Conservation (phyloP, 2,113 vertebrate genomes). For the Setophaga coronata region DNA sequence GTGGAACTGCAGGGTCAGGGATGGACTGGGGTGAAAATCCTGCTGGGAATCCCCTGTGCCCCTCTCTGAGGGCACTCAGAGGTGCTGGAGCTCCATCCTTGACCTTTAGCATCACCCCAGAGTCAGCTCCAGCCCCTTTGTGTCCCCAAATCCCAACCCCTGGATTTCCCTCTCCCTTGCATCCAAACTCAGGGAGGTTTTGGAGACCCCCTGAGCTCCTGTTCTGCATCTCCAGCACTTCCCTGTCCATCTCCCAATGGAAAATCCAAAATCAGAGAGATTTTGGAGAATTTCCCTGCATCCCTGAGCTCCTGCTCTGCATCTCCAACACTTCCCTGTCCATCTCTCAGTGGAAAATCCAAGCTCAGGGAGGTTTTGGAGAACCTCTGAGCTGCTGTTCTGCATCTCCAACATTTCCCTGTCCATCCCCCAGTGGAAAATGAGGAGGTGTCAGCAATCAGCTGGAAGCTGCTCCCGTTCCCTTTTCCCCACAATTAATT, state of each 20-base stretch:
- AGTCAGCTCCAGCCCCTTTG: neutral
- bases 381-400: too few relatives aligned
- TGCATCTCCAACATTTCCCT: too few relatives aligned
- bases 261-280: too few relatives aligned
- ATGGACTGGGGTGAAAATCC: accelerated
- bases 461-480: neutral
- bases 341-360: too few relatives aligned
- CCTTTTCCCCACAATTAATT: neutral
- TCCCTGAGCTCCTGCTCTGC: too few relatives aligned
- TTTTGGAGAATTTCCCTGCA: too few relatives aligned
- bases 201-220: neutral
- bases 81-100: neutral
- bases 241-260: too few relatives aligned
- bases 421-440: neutral
- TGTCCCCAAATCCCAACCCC: neutral
- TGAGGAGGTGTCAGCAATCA: neutral
- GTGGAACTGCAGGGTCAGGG: neutral
- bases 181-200: neutral
- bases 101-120: neutral
- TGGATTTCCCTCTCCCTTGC: neutral
- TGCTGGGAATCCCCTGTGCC: neutral
- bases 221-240: accelerated
- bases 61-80: accelerated
- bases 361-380: too few relatives aligned
- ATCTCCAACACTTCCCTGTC: too few relatives aligned